phyloP scores from a whole-genome alignment of 2,797 vertebrate genomes.

The Coendou prehensilis region DNA sequence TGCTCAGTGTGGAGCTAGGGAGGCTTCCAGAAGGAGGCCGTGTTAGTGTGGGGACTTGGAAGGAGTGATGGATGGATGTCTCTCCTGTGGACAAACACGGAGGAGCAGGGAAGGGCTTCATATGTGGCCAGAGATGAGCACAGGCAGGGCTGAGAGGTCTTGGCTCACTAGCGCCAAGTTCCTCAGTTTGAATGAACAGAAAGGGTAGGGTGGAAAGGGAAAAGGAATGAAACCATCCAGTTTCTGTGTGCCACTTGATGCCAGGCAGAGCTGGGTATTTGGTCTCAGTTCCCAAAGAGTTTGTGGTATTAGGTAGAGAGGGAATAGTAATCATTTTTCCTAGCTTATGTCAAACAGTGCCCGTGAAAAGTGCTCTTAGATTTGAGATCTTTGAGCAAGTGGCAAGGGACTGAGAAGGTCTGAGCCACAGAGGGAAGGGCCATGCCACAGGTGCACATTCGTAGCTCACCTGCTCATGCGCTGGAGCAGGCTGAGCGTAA shows the following conservation, averaged over 20 bases:
- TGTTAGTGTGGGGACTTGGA: neutral
- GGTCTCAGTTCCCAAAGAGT: neutral
- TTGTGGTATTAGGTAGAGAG: neutral
- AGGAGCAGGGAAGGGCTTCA: neutral
- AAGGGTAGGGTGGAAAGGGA: neutral
- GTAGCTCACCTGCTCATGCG: accelerated
- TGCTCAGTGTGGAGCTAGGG: neutral
- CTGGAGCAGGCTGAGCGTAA: neutral
- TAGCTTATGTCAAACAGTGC: neutral
- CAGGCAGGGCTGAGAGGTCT: neutral
- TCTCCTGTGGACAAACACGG: neutral
- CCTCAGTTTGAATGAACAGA: neutral
- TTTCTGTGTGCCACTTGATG: neutral
- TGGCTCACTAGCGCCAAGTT: neutral
- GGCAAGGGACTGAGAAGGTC: accelerated
- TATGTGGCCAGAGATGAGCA: accelerated
- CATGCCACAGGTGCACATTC: neutral
- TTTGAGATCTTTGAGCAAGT: neutral
- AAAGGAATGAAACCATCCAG: neutral
- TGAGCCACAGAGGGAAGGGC: neutral
- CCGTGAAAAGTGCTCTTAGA: neutral
- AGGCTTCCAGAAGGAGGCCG: neutral
- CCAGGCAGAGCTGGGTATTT: neutral
- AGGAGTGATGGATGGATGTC: neutral
- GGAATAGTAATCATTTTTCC: neutral